Conservation (phyloP, 2,888 invertebrate species). For the Tetramorium bicarinatum region DNA sequence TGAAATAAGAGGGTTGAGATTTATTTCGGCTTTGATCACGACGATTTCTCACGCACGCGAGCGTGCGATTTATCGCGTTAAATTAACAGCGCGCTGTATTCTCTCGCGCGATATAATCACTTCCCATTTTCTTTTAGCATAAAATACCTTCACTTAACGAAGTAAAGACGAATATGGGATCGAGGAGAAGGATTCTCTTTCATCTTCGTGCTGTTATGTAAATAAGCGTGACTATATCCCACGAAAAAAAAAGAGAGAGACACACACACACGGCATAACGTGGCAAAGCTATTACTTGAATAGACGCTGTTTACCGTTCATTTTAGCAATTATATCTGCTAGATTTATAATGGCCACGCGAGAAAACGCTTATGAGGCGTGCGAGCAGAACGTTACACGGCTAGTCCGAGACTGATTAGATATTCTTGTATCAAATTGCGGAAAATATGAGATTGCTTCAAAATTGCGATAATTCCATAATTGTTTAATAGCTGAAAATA, state of each 20-base stretch:
- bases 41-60: conserved; percentile 17
- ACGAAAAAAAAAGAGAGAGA: neutral
- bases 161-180: conserved; percentile 32
- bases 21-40: conserved; percentile 39
- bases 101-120: conserved; percentile 30
- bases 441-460: neutral
- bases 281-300: conserved; percentile 13
- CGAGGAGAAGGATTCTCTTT: conserved; percentile 30
- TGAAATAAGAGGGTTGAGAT: neutral
- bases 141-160: conserved; percentile 41
- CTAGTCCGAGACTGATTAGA: neutral
- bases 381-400: neutral
- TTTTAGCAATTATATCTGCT: conserved; percentile 19
- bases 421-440: neutral
- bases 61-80: conserved; percentile 40
- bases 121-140: conserved; percentile 1
- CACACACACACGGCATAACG: neutral
- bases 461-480: neutral
- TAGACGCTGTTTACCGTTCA: conserved; percentile 19
- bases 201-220: conserved; percentile 25
- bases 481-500: neutral
- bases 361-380: neutral
- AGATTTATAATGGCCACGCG: neutral
- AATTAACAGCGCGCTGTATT: conserved; percentile 22
- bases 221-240: conserved; percentile 13